These are phyloP conservation scores for Scatophagus argus DNA, from an alignment of 2,113 vertebrate species.

Conservation along the genomic window DNA sequence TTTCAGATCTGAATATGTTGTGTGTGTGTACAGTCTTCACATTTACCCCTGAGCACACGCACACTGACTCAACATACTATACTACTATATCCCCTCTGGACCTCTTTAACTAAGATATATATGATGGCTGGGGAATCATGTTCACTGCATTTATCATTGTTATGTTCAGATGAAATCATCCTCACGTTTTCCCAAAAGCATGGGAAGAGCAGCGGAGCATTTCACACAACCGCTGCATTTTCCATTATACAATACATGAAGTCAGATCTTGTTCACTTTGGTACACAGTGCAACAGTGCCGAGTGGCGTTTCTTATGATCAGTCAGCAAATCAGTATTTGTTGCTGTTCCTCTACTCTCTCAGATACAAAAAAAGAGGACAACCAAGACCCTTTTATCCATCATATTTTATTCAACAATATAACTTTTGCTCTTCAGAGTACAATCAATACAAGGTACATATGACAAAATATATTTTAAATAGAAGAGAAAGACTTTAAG, in stretches of 20 bases:
- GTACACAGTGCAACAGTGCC: neutral
- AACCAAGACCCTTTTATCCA: conserved; percentile 48
- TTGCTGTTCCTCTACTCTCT: neutral
- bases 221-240: conserved; percentile 50
- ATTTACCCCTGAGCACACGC: conserved; percentile 58
- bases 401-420: conserved; percentile 80
- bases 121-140: conserved; percentile 49
- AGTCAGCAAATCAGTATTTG: too few species aligned
- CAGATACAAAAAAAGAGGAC: conserved; percentile 6
- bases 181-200: conserved; percentile 52
- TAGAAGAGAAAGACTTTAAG: conserved; percentile 69
- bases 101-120: conserved; percentile 72
- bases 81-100: conserved; percentile 63
- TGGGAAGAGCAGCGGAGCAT: conserved; percentile 44
- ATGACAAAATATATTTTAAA: conserved; percentile 83
- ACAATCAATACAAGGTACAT: conserved; percentile 79
- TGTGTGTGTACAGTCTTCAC: conserved; percentile 37
- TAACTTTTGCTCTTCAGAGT: conserved; percentile 76
- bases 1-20: conserved; percentile 59
- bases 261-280: conserved; percentile 42
- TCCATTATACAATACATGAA: conserved; percentile 48
- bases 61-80: conserved; percentile 57
- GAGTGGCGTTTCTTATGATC: neutral
- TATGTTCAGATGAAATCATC: conserved; percentile 74
- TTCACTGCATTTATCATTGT: conserved; percentile 71